Conservation (phyloP, 2,797 vertebrate genomes). For the Pangasius mekongensis region DNA sequence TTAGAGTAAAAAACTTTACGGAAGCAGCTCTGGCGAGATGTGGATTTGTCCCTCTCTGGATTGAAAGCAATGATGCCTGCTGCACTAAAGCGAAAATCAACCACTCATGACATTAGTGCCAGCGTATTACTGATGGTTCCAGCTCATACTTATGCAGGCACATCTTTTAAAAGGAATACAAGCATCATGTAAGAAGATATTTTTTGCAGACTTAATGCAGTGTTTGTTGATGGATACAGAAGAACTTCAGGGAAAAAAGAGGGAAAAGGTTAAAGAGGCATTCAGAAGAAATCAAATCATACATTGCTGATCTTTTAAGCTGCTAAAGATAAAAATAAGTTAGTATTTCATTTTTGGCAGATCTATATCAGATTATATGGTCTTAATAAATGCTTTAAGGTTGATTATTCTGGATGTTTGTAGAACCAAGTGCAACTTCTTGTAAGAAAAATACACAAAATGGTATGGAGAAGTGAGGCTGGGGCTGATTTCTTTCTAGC, state of each 20-base stretch:
- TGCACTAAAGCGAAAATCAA: slow-evolving; percentile 32
- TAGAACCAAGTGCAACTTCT: not conserved
- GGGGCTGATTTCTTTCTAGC: not conserved
- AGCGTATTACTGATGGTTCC: slow-evolving; percentile 37
- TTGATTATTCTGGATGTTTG: not conserved
- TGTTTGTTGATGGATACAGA: not conserved
- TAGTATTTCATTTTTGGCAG: not conserved
- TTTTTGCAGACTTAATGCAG: slow-evolving; percentile 12
- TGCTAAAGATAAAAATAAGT: not conserved
- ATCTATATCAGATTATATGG: not conserved
- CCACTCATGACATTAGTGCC: slow-evolving; percentile 34
- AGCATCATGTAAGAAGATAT: slow-evolving; percentile 6
- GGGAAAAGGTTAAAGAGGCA: not conserved
- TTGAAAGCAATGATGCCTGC: slow-evolving; percentile 22
- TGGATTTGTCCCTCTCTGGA: slow-evolving; percentile 16
- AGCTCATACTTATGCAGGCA: slow-evolving; percentile 12
- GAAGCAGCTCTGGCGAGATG: not conserved
- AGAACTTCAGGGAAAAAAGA: not conserved
- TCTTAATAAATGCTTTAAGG: not conserved
- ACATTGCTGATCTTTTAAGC: not conserved
- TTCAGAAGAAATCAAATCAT: not conserved
- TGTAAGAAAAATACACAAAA: not conserved
- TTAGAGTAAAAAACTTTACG: not conserved
- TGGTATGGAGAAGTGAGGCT: not conserved
- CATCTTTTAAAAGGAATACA: slow-evolving; percentile 35